Evolutionary conservation across 2,888 invertebrate species (phyloP).

Genomic region (Torymus aiolomorphi): DNA sequence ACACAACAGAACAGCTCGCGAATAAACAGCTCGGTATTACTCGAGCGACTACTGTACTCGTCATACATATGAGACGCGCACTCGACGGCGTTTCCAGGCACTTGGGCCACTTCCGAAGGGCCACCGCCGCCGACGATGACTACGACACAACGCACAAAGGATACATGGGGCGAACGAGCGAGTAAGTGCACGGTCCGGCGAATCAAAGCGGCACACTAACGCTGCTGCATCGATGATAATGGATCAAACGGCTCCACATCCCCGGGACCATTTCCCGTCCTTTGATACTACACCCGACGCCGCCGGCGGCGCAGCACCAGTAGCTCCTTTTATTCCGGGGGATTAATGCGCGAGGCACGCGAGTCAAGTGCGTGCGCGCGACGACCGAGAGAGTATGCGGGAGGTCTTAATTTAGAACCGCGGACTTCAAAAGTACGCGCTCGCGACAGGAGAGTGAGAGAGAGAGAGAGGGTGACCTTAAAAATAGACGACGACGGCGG

Average conservation of each 20-base stretch:
- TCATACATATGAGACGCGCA: conserved; percentile 14
- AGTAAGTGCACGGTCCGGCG: too few relatives aligned
- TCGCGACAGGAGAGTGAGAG: too few relatives aligned
- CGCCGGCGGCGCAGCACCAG: too few relatives aligned
- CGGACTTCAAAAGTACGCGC: neutral
- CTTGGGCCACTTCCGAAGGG: conserved; percentile 39
- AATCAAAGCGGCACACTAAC: too few relatives aligned
- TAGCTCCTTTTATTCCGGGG: conserved; percentile 27
- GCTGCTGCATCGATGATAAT: conserved; percentile 58
- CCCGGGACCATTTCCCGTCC: conserved; percentile 28
- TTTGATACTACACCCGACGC: conserved; percentile 3
- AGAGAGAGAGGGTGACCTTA: conserved; percentile 6
- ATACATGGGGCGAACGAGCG: too few relatives aligned
- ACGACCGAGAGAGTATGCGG: conserved; percentile 6
- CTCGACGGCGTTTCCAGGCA: conserved; percentile 50
- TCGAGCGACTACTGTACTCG: too few relatives aligned
- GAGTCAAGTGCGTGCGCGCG: conserved; percentile 2
- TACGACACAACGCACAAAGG: too few relatives aligned
- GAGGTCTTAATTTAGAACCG: conserved; percentile 52
- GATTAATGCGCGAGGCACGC: conserved; percentile 36
- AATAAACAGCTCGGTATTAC: too few relatives aligned
- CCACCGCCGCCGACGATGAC: too few relatives aligned
- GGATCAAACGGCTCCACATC: conserved; percentile 60
- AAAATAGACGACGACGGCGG: conserved; percentile 37
- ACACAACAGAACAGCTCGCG: too few relatives aligned